A percentile compares a stretch with the other conserved stretches of the same genome.
Conservation (phyloP, 2,113 vertebrate species). For the Callipepla squamata region DNA sequence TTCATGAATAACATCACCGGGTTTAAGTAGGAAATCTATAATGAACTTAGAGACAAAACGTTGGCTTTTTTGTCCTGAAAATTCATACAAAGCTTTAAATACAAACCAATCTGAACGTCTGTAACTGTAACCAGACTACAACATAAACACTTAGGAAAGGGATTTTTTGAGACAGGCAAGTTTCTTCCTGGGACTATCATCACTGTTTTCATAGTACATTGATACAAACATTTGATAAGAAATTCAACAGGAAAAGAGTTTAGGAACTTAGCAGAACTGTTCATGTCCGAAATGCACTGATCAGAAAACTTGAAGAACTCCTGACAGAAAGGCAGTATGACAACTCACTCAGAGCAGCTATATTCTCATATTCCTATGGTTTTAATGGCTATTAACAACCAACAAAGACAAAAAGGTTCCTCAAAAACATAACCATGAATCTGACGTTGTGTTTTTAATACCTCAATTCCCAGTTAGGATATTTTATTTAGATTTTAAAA, state of each 20-base stretch:
- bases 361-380: neutral
- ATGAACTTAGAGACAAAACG: neutral
- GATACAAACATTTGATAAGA: neutral
- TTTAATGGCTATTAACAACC: neutral
- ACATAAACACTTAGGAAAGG: neutral
- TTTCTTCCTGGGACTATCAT: neutral
- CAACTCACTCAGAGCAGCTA: neutral
- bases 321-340: neutral
- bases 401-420: neutral
- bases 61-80: neutral
- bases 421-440: neutral
- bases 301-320: neutral
- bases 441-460: neutral
- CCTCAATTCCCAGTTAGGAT: neutral
- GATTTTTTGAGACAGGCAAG: neutral
- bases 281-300: neutral
- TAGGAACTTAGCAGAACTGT: neutral
- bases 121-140: neutral
- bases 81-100: neutral
- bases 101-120: neutral
- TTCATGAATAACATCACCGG: neutral
- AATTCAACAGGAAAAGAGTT: neutral
- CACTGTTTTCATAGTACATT: neutral
- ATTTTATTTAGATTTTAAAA: neutral
- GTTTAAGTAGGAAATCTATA: neutral